phyloP scores from a whole-genome alignment of 2,888 invertebrate species.

The Caenorhabditis angaria region DNA sequence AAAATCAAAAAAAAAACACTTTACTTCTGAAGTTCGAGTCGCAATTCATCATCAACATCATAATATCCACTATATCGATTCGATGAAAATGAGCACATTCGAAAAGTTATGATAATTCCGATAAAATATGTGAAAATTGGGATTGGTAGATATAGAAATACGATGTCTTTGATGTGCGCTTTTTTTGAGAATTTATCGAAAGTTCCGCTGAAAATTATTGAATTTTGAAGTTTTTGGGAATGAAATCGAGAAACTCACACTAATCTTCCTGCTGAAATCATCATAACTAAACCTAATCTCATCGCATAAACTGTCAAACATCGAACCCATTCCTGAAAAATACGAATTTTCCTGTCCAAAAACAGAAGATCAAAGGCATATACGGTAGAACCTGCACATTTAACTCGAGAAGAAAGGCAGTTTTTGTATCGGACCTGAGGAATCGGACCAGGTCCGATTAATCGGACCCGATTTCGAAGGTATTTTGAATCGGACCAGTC shows the following conservation, averaged over 20 bases:
- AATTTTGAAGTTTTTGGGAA: neutral
- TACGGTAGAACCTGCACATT: too few species aligned
- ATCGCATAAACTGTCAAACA: slow-evolving; percentile 13
- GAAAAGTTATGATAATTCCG: slow-evolving; percentile 22
- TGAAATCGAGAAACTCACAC: slow-evolving; percentile 6
- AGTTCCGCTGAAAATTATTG: neutral
- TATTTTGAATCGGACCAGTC: too few species aligned
- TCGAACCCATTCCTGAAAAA: neutral
- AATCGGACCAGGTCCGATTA: too few species aligned
- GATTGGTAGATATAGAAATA: neutral
- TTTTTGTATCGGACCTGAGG: too few species aligned
- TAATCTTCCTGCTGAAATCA: slow-evolving; percentile 15
- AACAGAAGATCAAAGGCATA: too few species aligned
- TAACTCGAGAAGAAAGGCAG: too few species aligned
- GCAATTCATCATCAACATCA: slow-evolving; percentile 34
- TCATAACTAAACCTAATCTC: slow-evolving; percentile 17
- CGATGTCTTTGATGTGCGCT: neutral
- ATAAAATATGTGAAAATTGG: slow-evolving; percentile 24
- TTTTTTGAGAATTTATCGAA: neutral
- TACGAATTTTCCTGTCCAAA: neutral
- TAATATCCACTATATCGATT: slow-evolving; percentile 38
- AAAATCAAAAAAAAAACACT: neutral
- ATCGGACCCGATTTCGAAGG: too few species aligned
- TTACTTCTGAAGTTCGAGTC: slow-evolving; percentile 14
- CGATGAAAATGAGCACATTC: slow-evolving; percentile 24